Conservation (phyloP, 2,888 invertebrate genomes). For the Catocala nupta region DNA sequence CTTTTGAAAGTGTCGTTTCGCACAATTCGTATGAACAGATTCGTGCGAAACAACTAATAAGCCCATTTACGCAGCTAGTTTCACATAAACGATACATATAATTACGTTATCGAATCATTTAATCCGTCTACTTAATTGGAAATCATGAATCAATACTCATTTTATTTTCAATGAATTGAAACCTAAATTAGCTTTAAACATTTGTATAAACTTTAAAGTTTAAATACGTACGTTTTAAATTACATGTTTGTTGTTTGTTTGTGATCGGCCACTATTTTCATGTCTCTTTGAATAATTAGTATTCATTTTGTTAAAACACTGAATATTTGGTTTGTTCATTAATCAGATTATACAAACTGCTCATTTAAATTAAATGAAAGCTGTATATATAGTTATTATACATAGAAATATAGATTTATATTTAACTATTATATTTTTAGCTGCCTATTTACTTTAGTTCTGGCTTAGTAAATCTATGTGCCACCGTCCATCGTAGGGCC, state of each 20-base stretch:
- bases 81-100: background rate
- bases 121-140: constrained; percentile 7
- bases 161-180: constrained; percentile 21
- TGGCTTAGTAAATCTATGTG: too few relatives aligned
- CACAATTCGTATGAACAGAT: too few relatives aligned
- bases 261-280: constrained; percentile 31
- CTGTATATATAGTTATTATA: too few relatives aligned
- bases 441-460: too few relatives aligned
- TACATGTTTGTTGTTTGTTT: constrained; percentile 23
- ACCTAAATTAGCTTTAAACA: constrained; percentile 31
- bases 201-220: constrained; percentile 25
- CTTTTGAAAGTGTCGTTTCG: too few relatives aligned
- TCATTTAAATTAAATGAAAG: too few relatives aligned
- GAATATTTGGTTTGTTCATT: background rate
- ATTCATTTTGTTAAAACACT: constrained; percentile 1
- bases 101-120: background rate
- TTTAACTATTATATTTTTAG: background rate
- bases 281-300: constrained; percentile 6
- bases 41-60: too few relatives aligned
- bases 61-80: too few relatives aligned
- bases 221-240: constrained; percentile 29
- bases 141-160: background rate
- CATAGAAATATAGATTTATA: too few relatives aligned
- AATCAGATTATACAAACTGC: background rate
- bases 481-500: too few relatives aligned